Evolutionary conservation across 2,888 invertebrate species (phyloP).

Genomic region (Calameuta idolon): DNA sequence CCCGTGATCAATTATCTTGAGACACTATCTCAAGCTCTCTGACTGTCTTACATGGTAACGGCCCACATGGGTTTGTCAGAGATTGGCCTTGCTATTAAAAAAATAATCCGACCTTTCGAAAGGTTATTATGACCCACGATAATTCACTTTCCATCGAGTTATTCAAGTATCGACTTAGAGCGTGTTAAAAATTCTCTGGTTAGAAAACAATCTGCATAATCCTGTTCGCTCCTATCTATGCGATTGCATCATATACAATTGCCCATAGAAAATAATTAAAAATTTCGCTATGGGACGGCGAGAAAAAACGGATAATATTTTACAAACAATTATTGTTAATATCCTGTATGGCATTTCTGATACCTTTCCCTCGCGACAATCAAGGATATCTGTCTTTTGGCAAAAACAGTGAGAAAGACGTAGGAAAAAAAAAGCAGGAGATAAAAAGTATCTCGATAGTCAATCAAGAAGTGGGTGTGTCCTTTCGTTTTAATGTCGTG

Average conservation of each 20-base stretch:
- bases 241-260: not conserved
- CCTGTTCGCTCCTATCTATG: not conserved
- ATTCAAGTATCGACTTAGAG: not conserved
- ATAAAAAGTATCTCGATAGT: not conserved
- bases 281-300: not conserved
- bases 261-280: not conserved
- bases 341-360: not conserved
- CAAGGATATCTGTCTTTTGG: not conserved
- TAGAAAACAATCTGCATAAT: not conserved
- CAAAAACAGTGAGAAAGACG: not conserved
- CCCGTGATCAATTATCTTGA: not conserved
- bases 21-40: not conserved
- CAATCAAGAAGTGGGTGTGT: not conserved
- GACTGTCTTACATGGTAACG: not conserved
- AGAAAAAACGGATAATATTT: not conserved
- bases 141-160: not conserved
- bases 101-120: not conserved
- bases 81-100: not conserved
- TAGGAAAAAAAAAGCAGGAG: not conserved
- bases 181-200: not conserved
- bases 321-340: not conserved
- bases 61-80: not conserved
- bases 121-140: not conserved
- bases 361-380: not conserved
- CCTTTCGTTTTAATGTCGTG: not conserved